phyloP scores from a whole-genome alignment of 2,113 vertebrate species.

The Excalfactoria chinensis region DNA sequence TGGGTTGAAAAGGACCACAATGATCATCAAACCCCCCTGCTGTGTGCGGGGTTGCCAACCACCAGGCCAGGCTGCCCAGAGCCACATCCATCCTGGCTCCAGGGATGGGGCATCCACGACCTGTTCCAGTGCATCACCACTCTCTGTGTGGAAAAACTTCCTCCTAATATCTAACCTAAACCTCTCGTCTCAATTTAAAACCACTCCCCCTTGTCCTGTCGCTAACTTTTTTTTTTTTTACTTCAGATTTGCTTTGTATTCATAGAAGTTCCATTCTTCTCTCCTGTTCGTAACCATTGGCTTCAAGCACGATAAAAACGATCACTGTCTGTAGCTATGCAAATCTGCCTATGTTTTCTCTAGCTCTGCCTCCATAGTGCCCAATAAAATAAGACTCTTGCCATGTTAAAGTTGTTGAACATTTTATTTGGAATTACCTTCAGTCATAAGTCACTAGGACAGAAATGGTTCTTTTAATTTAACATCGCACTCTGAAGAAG shows the following conservation, averaged over 20 bases:
- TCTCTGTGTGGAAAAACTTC: too few species aligned
- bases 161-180: too few species aligned
- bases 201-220: too few species aligned
- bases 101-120: too few species aligned
- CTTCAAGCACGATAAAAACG: neutral
- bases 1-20: too few species aligned
- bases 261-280: neutral
- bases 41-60: too few species aligned
- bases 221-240: fast-evolving
- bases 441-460: neutral
- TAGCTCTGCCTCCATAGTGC: neutral
- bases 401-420: neutral
- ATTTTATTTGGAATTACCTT: neutral
- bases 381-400: neutral
- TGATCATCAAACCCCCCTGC: too few species aligned
- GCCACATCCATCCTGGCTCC: too few species aligned
- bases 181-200: too few species aligned
- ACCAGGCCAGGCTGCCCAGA: too few species aligned
- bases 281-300: neutral
- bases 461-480: neutral
- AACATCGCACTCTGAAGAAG: neutral
- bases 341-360: neutral
- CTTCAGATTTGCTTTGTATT: neutral
- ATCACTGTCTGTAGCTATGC: neutral
- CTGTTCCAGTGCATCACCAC: too few species aligned